Base-by-base conservation (phyloP, 1,140 invertebrate species). In the Brachionus calyciflorus region DNA sequence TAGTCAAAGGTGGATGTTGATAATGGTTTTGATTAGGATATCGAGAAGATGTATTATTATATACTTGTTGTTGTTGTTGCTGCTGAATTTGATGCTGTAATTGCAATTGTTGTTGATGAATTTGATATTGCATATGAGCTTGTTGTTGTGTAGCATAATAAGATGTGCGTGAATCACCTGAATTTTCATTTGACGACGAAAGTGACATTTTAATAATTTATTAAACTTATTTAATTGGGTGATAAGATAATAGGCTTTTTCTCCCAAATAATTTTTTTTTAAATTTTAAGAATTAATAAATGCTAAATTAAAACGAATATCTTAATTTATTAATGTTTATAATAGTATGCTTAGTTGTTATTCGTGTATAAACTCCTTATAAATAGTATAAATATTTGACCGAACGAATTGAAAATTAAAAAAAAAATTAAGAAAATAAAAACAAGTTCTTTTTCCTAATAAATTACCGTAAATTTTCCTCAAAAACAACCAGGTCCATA, bases 61-160 rank as follows among this genome's bases (percentile, higher is more conserved):
- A n/a, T 51, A 19, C 17, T 73, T 49, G 28, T 7, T 41, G 41
- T 41, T 65, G 60, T 41, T 65, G 60, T 17, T 55, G 69, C 28
- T 73, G 69, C 24, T 55, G 49, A 70, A 37, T 53, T 70, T 70
- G 68, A 6, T 37, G 69, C 12, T 73, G 69, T 30, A 73, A 21
- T 28, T 51, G 28, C 46, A 73, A 40, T 73, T 73, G 69, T 37
- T 73, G 69, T 33, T 51, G 46, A 51, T 73, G 69, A 17, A 73
- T 51, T 48, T 73, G 69, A 55, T 51, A 73, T 14, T 73, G 69
- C 44, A 73, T 24, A 19, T 73, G 69, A 28, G 28, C 30, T 40
- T 73, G 69, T 40, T 73, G 69, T 24, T 73, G 69, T 14, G 60
- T 30, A 17, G 60, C 19, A 65, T 65, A 65, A 65, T 65, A 65